A percentile compares a stretch with the other conserved stretches of the same genome.
Evolutionary conservation across 2,797 vertebrate genomes (phyloP).

Genomic region (Anguilla marmorata): DNA sequence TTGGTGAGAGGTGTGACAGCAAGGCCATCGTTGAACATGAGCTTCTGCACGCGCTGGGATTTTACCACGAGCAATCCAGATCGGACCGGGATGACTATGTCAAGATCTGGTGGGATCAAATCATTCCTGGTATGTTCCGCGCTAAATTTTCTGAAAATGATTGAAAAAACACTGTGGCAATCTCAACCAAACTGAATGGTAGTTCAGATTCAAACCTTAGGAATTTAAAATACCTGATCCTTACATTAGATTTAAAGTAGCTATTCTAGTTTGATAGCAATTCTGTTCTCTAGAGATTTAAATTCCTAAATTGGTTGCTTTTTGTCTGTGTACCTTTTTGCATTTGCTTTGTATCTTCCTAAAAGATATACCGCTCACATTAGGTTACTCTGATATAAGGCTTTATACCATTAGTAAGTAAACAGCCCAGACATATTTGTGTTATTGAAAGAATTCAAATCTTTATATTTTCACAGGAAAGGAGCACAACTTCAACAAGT

Average conservation of each 20-base stretch:
- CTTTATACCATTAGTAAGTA: not conserved
- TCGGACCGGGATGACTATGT: slow-evolving; percentile 87
- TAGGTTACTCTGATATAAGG: not conserved
- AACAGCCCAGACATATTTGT: not conserved
- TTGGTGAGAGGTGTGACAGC: slow-evolving; percentile 78
- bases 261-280: not conserved
- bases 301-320: not conserved
- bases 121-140: slow-evolving; percentile 71
- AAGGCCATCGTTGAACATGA: slow-evolving; percentile 85
- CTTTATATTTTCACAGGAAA: slow-evolving; percentile 59
- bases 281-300: not conserved
- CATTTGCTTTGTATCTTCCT: not conserved
- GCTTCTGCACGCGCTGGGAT: slow-evolving; percentile 84
- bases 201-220: not conserved
- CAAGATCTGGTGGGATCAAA: slow-evolving; percentile 85
- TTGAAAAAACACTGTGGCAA: not conserved
- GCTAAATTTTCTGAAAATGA: not conserved
- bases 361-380: not conserved
- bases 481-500: slow-evolving; percentile 80
- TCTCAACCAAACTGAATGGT: not conserved
- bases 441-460: not conserved
- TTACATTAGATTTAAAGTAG: not conserved
- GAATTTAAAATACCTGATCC: not conserved
- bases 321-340: not conserved
- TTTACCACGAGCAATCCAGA: slow-evolving; percentile 87